Conservation (phyloP, 2,888 invertebrate genomes). For the Idaea aversata region DNA sequence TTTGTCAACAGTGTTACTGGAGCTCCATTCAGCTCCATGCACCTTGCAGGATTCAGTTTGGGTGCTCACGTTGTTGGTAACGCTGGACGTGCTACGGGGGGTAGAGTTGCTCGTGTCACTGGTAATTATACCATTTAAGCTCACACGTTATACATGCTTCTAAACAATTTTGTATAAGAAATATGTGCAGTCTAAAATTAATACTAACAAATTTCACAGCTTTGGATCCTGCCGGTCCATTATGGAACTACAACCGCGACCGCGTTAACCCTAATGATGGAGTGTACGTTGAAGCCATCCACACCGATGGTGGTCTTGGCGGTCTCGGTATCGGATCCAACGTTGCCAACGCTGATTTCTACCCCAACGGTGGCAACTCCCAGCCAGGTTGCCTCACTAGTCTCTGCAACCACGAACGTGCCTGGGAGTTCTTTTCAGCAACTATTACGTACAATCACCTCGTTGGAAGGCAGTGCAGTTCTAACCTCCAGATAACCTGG, state of each 20-base stretch:
- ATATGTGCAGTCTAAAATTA: background rate
- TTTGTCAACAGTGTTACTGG: slow-evolving; percentile 45
- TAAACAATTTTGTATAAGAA: background rate
- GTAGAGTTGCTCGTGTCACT: slow-evolving; percentile 49
- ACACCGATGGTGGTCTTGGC: slow-evolving; percentile 43
- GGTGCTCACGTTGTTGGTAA: slow-evolving; percentile 64
- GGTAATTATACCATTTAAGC: slow-evolving; percentile 33
- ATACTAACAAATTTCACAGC: slow-evolving; percentile 27
- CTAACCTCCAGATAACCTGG: slow-evolving; percentile 31
- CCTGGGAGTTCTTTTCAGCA: slow-evolving; percentile 50
- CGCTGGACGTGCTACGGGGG: slow-evolving; percentile 48
- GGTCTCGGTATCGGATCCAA: slow-evolving; percentile 65
- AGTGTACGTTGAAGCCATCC: slow-evolving; percentile 52
- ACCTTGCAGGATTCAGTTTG: slow-evolving; percentile 64
- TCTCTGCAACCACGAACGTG: slow-evolving; percentile 50
- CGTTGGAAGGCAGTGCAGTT: slow-evolving; percentile 38
- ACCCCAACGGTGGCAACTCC: slow-evolving; percentile 74
- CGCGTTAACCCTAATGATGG: slow-evolving; percentile 49
- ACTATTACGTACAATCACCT: slow-evolving; percentile 46
- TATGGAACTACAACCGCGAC: slow-evolving; percentile 42
- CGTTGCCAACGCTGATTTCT: slow-evolving; percentile 78
- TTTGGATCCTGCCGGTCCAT: slow-evolving; percentile 52
- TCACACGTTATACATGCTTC: too few relatives aligned
- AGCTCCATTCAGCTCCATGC: slow-evolving; percentile 41
- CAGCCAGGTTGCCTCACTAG: slow-evolving; percentile 51